These are phyloP conservation scores for Anoplopoma fimbria DNA, from an alignment of 2,113 vertebrate genomes.

Conservation along the genomic window DNA sequence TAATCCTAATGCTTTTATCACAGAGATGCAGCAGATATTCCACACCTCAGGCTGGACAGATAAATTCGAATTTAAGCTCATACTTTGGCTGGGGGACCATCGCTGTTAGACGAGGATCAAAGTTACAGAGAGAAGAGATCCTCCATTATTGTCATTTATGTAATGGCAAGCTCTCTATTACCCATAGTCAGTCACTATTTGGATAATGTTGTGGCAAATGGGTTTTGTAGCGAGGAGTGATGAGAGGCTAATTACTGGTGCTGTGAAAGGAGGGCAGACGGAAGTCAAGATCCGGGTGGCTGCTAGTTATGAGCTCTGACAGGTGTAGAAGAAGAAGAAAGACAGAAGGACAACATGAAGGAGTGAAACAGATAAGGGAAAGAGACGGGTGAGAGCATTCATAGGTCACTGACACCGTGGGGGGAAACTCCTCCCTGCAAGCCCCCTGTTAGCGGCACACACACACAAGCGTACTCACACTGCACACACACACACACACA, in stretches of 20 bases:
- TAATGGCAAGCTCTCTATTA: conserved; percentile 23
- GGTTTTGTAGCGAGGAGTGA: conserved; percentile 51
- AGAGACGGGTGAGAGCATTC: conserved; percentile 1
- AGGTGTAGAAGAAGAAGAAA: conserved; percentile 44
- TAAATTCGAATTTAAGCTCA: conserved; percentile 10
- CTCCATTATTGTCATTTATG: conserved; percentile 14
- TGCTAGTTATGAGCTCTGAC: conserved; percentile 57
- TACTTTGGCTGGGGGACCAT: background rate
- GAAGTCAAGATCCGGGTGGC: conserved; percentile 47
- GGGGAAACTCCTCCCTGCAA: conserved; percentile 15
- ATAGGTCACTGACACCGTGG: conserved; percentile 19
- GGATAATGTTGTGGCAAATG: conserved; percentile 25
- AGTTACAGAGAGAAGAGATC: conserved; percentile 31
- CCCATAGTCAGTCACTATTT: conserved; percentile 16
- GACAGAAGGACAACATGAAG: conserved; percentile 28
- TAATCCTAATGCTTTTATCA: background rate
- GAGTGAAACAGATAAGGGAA: conserved; percentile 22
- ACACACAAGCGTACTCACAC: background rate
- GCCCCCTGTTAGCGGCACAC: background rate
- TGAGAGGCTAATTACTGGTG: conserved; percentile 49
- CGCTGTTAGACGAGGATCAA: conserved; percentile 8
- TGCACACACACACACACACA: background rate
- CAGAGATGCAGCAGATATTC: conserved; percentile 10
- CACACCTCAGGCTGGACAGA: background rate
- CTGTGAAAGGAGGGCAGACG: conserved; percentile 34